These are phyloP conservation scores for Callimico goeldii DNA, from an alignment of 2,797 vertebrate genomes.

Conservation along the genomic window DNA sequence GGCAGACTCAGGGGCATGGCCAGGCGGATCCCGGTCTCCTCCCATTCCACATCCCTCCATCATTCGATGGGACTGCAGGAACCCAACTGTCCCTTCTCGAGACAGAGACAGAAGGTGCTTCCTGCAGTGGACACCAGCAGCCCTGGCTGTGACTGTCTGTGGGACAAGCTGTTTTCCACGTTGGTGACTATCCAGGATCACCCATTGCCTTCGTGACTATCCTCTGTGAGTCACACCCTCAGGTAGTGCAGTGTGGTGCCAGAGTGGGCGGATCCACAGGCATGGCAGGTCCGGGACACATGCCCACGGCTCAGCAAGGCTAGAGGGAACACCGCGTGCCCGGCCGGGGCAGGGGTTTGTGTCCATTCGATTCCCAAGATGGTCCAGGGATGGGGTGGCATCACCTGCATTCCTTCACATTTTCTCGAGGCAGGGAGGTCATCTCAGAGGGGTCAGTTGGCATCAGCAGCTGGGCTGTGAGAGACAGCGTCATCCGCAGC, in stretches of 20 bases:
- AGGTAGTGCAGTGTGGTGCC: accelerated
- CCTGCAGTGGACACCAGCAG: accelerated
- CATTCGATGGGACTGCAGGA: not conserved
- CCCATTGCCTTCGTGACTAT: accelerated
- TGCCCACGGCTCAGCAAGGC: accelerated
- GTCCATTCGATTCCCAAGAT: accelerated
- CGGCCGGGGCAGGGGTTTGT: not conserved
- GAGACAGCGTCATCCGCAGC: accelerated
- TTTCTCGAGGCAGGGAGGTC: not conserved
- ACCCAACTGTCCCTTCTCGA: not conserved
- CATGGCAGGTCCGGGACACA: accelerated
- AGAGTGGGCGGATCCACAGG: accelerated
- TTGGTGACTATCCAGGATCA: accelerated
- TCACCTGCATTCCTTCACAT: not conserved
- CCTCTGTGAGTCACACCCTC: accelerated
- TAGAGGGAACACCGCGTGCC: not conserved
- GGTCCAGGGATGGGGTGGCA: accelerated
- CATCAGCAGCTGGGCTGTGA: accelerated
- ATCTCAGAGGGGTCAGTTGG: not conserved
- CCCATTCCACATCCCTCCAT: accelerated
- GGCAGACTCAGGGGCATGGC: not conserved
- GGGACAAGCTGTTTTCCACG: not conserved
- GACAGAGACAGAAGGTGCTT: not conserved
- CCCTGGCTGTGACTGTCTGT: not conserved
- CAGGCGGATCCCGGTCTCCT: accelerated